Evolutionary conservation across 1,140 invertebrate species (phyloP).

Genomic region (Magallana ariakensis): DNA sequence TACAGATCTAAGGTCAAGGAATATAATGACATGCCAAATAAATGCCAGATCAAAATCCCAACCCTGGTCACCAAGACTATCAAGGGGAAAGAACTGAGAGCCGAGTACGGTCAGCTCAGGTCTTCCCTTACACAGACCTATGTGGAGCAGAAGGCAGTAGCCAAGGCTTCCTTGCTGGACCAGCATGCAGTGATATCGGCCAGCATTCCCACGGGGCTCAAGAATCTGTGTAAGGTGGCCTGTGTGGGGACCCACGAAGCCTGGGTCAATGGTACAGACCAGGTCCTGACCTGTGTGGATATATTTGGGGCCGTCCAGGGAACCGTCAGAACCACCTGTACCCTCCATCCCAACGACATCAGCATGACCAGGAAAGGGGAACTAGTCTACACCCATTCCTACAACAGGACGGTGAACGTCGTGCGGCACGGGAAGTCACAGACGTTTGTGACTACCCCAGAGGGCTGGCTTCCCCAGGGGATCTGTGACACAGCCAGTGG

Average conservation of each 20-base stretch:
- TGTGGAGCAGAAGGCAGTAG: not conserved
- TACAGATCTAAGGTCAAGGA: constrained; percentile 2
- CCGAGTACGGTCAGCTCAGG: not conserved
- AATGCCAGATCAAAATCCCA: constrained; percentile 1
- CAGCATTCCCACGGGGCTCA: not conserved
- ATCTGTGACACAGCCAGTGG: not conserved
- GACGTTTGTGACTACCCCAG: not conserved
- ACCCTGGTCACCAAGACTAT: not conserved
- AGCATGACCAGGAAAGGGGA: constrained; percentile 12
- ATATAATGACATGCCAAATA: constrained; percentile 7
- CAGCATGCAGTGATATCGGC: not conserved
- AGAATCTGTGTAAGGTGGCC: constrained; percentile 15
- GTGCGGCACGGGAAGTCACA: not conserved
- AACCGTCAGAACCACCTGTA: constrained; percentile 3
- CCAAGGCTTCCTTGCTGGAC: not conserved
- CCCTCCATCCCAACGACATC: constrained; percentile 8
- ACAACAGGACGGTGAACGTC: not conserved
- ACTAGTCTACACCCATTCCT: constrained; percentile 15
- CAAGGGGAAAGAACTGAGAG: not conserved
- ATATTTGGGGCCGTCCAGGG: constrained; percentile 24
- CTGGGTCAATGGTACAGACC: constrained; percentile 6
- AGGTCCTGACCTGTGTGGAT: constrained; percentile 9
- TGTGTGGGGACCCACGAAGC: constrained; percentile 12
- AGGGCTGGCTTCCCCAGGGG: constrained; percentile 7
- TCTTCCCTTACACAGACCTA: constrained; percentile 11